Percentiles rank a stretch among this genome's conserved stretches.
Conservation (phyloP, 1,140 invertebrate species). For the honey bee (Apis mellifera) region DNA sequence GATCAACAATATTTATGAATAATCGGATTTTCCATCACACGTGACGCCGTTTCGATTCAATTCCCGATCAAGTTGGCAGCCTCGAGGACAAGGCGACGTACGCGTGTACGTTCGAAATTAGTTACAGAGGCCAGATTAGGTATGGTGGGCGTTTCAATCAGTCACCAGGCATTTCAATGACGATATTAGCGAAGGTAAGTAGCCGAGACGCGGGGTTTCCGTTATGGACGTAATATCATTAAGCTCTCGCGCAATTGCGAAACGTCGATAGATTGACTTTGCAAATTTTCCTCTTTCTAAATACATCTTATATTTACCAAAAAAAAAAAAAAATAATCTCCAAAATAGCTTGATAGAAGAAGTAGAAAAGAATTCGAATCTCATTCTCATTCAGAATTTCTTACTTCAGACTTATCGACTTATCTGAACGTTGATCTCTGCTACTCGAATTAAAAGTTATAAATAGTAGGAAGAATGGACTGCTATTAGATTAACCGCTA, state of each 20-base stretch:
- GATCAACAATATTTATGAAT: too few species aligned
- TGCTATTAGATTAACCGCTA: too few species aligned
- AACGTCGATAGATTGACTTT: neutral
- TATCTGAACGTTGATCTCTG: too few species aligned
- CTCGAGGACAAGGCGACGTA: slow-evolving; percentile 30
- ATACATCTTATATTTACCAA: too few species aligned
- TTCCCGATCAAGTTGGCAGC: neutral
- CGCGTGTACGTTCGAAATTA: slow-evolving; percentile 36
- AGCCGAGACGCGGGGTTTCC: slow-evolving; percentile 62
- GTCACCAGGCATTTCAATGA: slow-evolving; percentile 66
- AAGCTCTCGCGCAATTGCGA: slow-evolving; percentile 13
- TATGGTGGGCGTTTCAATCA: slow-evolving; percentile 50
- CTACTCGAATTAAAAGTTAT: too few species aligned
- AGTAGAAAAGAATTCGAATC: too few species aligned
- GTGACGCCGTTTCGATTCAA: neutral
- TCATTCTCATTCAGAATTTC: too few species aligned
- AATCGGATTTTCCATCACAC: neutral
- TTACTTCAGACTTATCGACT: too few species aligned
- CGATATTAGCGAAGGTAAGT: slow-evolving; percentile 67
- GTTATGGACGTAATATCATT: slow-evolving; percentile 18
- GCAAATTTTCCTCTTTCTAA: too few species aligned
- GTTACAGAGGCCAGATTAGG: slow-evolving; percentile 43
- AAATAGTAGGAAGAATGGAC: too few species aligned
- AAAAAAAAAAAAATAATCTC: too few species aligned
- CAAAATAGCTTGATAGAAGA: too few species aligned